phyloP scores from a whole-genome alignment of 2,888 invertebrate species.

The Apomyelois bistriatella region DNA sequence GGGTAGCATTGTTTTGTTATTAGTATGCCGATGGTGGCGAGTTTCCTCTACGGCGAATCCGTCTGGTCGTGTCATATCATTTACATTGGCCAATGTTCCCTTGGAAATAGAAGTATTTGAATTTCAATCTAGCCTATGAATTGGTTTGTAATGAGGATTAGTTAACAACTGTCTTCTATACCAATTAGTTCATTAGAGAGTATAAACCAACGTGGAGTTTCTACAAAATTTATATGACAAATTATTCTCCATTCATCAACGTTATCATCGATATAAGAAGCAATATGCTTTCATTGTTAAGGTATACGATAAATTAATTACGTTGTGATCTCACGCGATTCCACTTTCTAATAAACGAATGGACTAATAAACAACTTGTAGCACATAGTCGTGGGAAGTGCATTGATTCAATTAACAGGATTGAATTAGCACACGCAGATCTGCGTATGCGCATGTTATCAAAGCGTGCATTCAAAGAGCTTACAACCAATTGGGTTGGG shows the following conservation, averaged over 20 bases:
- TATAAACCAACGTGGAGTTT: too few species aligned
- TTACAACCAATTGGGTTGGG: not conserved
- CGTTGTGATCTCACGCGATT: not conserved
- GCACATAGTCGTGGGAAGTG: slow-evolving; percentile 31
- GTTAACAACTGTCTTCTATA: too few species aligned
- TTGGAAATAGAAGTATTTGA: slow-evolving; percentile 16
- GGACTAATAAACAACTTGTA: slow-evolving; percentile 22
- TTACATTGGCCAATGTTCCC: slow-evolving; percentile 43
- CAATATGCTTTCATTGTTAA: slow-evolving; percentile 1
- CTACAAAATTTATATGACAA: not conserved
- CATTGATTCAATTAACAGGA: slow-evolving; percentile 53
- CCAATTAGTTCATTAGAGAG: too few species aligned
- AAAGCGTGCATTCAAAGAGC: slow-evolving; percentile 13
- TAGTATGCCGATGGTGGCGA: slow-evolving; percentile 57
- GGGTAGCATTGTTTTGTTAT: slow-evolving; percentile 48
- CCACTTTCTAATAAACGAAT: slow-evolving; percentile 1
- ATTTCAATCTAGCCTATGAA: not conserved
- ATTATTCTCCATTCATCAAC: not conserved
- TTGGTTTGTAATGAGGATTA: not conserved
- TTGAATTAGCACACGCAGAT: slow-evolving; percentile 48
- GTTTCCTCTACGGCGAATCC: slow-evolving; percentile 52
- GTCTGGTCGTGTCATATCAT: slow-evolving; percentile 58
- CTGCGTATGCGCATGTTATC: slow-evolving; percentile 29
- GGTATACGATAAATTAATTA: not conserved
- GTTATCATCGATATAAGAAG: not conserved